A percentile compares a stretch with the other conserved stretches of the same genome.
These are phyloP conservation scores for Gadopsis bispinosus DNA, from an alignment of 2,797 vertebrate species.

Conservation along the genomic window DNA sequence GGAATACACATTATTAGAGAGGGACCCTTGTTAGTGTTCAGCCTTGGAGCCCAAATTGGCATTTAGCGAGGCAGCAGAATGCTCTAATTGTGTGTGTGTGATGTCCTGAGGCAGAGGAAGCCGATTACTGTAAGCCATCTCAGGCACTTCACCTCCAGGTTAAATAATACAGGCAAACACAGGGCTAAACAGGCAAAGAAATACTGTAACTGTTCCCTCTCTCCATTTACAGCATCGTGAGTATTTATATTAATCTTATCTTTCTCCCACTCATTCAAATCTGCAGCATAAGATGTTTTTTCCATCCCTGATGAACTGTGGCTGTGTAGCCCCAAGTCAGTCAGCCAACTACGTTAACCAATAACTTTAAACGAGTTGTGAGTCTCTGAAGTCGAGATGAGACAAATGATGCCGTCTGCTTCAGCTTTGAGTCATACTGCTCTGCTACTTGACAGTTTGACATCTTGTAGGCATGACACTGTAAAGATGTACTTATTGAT, in stretches of 20 bases:
- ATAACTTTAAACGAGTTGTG: constrained; percentile 50
- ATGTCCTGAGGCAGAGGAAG: constrained; percentile 63
- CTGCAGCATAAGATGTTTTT: constrained; percentile 28
- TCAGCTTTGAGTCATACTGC: constrained; percentile 19
- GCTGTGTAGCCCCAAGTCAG: constrained; percentile 37
- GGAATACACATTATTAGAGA: constrained; percentile 57
- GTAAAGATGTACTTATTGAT: constrained; percentile 3
- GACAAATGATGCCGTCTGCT: constrained; percentile 30
- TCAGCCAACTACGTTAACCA: constrained; percentile 47
- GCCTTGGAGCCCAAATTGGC: constrained; percentile 72
- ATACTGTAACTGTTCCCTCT: constrained; percentile 11
- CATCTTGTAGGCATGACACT: constrained; percentile 16
- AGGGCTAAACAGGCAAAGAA: constrained; percentile 27
- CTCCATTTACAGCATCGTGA: constrained; percentile 17
- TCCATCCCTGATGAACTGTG: constrained; percentile 41
- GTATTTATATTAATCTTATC: constrained; percentile 24
- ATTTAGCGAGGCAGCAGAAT: constrained; percentile 76
- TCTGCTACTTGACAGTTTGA: constrained; percentile 12
- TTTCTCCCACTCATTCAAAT: constrained; percentile 60
- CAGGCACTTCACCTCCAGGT: constrained; percentile 52
- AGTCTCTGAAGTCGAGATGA: constrained; percentile 63
- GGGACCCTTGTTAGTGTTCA: constrained; percentile 69
- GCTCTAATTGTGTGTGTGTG: constrained; percentile 70
- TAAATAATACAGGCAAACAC: constrained; percentile 47
- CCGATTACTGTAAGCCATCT: constrained; percentile 63